Evolutionary conservation across 1,140 invertebrate species (phyloP).

Genomic region (Polypedilum vanderplanki): DNA sequence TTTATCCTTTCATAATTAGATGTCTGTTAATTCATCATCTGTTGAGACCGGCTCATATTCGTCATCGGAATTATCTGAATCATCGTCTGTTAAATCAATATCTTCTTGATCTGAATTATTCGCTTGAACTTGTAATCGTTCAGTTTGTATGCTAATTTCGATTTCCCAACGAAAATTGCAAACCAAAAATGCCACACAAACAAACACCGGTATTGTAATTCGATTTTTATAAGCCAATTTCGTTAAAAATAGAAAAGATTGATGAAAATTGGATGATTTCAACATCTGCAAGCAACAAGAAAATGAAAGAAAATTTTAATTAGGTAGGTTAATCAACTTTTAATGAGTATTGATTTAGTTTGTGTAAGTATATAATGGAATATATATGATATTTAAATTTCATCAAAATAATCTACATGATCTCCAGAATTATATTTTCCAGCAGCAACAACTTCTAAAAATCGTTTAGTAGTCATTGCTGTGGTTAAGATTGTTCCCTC

Average conservation of each 20-base stretch:
- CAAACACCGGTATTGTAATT: constrained; percentile 45
- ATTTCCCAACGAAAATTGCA: constrained; percentile 48
- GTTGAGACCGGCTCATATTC: background rate
- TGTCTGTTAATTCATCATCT: background rate
- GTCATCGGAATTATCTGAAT: background rate
- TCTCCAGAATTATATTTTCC: constrained; percentile 72
- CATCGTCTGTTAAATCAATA: background rate
- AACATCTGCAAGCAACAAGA: background rate
- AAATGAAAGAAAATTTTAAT: background rate
- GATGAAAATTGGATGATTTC: constrained; percentile 38
- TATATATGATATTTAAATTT: background rate
- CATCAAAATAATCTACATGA: constrained; percentile 82
- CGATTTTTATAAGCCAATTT: constrained; percentile 48
- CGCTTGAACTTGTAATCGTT: constrained; percentile 37
- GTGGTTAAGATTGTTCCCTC: constrained; percentile 64
- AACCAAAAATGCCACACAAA: constrained; percentile 46
- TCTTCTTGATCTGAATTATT: constrained; percentile 30
- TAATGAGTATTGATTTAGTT: background rate
- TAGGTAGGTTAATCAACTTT: background rate
- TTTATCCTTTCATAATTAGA: no score
- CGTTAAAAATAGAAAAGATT: constrained; percentile 46
- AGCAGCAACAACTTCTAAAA: constrained; percentile 61
- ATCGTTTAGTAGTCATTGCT: constrained; percentile 65
- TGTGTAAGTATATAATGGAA: background rate
- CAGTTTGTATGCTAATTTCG: constrained; percentile 47